phyloP scores from a whole-genome alignment of 1,140 invertebrate species.

The Aphis gossypii region DNA sequence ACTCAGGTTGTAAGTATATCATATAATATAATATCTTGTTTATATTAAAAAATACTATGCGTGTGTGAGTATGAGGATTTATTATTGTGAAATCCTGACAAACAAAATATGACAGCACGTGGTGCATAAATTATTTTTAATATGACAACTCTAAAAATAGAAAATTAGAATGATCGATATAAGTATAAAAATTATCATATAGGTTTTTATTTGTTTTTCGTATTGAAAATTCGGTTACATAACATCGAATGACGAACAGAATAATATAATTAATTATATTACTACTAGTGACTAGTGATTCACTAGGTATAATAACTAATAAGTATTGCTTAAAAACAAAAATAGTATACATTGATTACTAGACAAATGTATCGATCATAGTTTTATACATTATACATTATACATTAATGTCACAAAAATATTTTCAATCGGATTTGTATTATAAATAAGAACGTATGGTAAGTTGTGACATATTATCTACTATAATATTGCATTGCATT shows the following conservation, averaged over 20 bases:
- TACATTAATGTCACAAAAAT: too few relatives aligned
- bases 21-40: not conserved
- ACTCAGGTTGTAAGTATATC: too few relatives aligned
- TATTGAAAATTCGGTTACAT: not conserved
- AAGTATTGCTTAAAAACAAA: not conserved
- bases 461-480: too few relatives aligned
- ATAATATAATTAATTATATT: too few relatives aligned
- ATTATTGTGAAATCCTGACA: not conserved
- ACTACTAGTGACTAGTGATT: too few relatives aligned
- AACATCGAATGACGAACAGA: not conserved
- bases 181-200: not conserved
- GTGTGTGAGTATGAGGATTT: not conserved
- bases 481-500: too few relatives aligned
- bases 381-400: not conserved
- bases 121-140: slow-evolving; percentile 10
- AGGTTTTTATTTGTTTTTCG: not conserved
- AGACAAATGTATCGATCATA: not conserved
- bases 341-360: not conserved
- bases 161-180: not conserved
- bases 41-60: not conserved
- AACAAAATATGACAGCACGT: not conserved
- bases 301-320: not conserved
- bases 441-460: too few relatives aligned
- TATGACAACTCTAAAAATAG: not conserved
- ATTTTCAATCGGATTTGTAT: too few relatives aligned